Conservation (phyloP, 1,140 invertebrate species). For the Hydropsyche tenuis region DNA sequence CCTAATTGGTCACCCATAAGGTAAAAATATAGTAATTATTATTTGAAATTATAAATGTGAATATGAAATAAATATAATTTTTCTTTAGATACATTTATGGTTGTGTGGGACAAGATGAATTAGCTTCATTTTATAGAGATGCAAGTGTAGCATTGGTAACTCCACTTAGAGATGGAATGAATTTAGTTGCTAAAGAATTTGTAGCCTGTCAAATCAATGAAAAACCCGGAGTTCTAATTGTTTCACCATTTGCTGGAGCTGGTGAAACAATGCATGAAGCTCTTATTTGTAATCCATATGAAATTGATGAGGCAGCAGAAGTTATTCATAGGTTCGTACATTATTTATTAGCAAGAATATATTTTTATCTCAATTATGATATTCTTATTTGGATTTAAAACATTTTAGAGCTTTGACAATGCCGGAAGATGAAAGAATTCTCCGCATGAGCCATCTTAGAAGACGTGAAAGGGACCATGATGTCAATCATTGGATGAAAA, state of each 20-base stretch:
- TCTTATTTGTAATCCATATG: conserved; percentile 88
- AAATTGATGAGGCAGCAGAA: conserved; percentile 85
- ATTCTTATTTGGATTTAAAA: conserved; percentile 4
- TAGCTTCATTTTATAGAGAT: conserved; percentile 86
- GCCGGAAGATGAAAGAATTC: conserved; percentile 85
- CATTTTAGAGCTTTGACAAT: conserved; percentile 82
- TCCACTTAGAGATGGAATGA: conserved; percentile 90
- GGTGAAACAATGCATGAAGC: conserved; percentile 92
- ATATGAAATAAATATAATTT: background rate
- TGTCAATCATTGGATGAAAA: conserved; percentile 89
- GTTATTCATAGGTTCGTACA: conserved; percentile 76
- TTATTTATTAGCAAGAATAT: no score
- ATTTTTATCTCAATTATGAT: conserved; percentile 24
- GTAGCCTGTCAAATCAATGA: conserved; percentile 90
- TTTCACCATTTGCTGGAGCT: conserved; percentile 90
- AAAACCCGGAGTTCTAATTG: conserved; percentile 85
- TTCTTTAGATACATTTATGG: conserved; percentile 83
- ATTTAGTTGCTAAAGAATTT: conserved; percentile 92
- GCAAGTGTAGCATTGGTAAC: conserved; percentile 86
- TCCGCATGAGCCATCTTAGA: conserved; percentile 85
- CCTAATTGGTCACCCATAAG: conserved; percentile 91
- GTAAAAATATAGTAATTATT: conserved; percentile 48
- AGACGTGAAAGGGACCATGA: conserved; percentile 82
- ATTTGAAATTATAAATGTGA: background rate
- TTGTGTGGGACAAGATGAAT: conserved; percentile 82